A percentile compares a stretch with the other conserved stretches of the same genome.
Evolutionary conservation across 2,888 invertebrate genomes (phyloP).

Genomic region (Eupithecia abbreviata): DNA sequence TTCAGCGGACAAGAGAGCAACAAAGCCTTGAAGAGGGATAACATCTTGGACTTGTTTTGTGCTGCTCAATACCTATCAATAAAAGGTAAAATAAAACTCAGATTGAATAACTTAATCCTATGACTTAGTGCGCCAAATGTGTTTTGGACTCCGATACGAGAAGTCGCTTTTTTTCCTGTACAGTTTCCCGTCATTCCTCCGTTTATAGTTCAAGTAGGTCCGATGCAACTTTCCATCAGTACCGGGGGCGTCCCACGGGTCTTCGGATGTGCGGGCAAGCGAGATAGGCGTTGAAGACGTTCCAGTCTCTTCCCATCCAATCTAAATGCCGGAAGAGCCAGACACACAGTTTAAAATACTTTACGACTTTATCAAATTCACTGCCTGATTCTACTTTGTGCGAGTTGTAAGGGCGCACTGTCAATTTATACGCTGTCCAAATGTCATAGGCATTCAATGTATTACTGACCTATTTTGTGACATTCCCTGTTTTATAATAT

Average conservation of each 20-base stretch:
- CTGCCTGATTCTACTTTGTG: not conserved
- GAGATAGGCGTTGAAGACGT: no score
- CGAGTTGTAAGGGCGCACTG: not conserved
- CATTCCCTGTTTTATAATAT: not conserved
- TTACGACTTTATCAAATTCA: no score
- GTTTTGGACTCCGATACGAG: no score
- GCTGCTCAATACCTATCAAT: slow-evolving; percentile 88
- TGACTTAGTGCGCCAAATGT: not conserved
- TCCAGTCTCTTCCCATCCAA: no score
- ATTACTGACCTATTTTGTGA: not conserved
- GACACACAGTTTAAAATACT: no score
- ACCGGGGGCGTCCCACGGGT: no score
- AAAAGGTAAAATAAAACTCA: slow-evolving; percentile 75
- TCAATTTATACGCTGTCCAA: not conserved
- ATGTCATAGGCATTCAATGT: not conserved
- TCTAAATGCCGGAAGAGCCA: no score
- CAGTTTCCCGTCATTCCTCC: no score
- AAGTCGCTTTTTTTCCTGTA: no score
- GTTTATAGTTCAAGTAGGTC: no score
- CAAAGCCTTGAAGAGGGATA: slow-evolving; percentile 86
- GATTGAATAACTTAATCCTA: not conserved
- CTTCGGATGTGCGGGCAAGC: no score
- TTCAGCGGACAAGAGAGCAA: slow-evolving; percentile 85
- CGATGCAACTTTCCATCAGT: no score
- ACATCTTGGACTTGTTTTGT: slow-evolving; percentile 88